Conservation (phyloP, 2,888 invertebrate genomes). For the Ophonus ardosiacus region DNA sequence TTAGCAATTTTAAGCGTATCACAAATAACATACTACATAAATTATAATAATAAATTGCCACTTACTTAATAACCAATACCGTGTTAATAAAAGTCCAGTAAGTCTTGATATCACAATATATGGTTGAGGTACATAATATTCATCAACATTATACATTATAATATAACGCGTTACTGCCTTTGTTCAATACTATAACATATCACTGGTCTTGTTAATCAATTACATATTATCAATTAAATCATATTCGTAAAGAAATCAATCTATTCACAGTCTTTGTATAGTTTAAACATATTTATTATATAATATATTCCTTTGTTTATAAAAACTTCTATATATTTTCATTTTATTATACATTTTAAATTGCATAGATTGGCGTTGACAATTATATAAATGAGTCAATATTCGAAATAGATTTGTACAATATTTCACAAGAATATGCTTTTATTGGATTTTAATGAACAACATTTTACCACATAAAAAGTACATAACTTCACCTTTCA, state of each 20-base stretch:
- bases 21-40: neutral
- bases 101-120: constrained; percentile 63
- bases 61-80: constrained; percentile 2
- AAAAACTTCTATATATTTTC: constrained; percentile 60
- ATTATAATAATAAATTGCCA: constrained; percentile 19
- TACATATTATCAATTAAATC: constrained; percentile 46
- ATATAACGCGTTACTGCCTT: constrained; percentile 58
- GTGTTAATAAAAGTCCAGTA: constrained; percentile 39
- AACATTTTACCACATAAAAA: too few species aligned
- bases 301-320: constrained; percentile 63
- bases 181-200: constrained; percentile 74
- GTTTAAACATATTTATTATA: constrained; percentile 62
- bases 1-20: neutral
- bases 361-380: constrained; percentile 4
- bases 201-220: constrained; percentile 71
- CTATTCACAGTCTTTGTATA: constrained; percentile 61
- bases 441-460: neutral
- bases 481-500: neutral
- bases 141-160: constrained; percentile 59
- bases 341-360: constrained; percentile 40
- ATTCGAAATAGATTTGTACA: constrained; percentile 47
- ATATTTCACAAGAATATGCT: constrained; percentile 26
- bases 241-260: constrained; percentile 49
- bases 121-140: constrained; percentile 59
- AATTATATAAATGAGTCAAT: neutral